Evolutionary conservation across 2,113 vertebrate genomes (phyloP).

Genomic region (Fregetta grallaria): DNA sequence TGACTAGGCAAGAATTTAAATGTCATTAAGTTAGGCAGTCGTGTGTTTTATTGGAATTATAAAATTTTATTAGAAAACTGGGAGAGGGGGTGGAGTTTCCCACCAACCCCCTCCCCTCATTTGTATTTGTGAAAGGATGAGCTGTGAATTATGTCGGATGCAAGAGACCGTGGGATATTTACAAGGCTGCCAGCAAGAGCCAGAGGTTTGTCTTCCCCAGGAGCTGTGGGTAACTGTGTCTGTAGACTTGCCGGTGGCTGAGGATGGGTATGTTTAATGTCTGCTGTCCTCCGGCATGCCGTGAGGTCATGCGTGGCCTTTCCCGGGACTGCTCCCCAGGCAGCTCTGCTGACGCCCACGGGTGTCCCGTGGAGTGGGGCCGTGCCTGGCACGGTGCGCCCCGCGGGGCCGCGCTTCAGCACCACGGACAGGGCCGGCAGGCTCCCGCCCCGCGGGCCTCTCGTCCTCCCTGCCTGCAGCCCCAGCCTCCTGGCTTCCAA

Average conservation of each 20-base stretch:
- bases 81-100: background rate
- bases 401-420: background rate
- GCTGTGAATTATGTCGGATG: accelerated
- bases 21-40: conserved; percentile 4
- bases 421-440: conserved; percentile 38
- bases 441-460: background rate
- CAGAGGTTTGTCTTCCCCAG: background rate
- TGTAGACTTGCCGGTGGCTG: background rate
- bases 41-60: conserved; percentile 54
- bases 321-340: accelerated
- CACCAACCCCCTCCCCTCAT: background rate
- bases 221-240: background rate
- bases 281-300: background rate
- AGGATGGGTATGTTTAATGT: accelerated
- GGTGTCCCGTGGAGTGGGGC: background rate
- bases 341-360: background rate
- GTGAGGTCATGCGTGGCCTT: accelerated
- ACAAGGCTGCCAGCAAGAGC: background rate
- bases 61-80: conserved; percentile 49
- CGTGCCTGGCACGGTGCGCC: accelerated
- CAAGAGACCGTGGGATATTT: background rate
- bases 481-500: too few relatives aligned
- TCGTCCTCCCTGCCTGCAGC: too few relatives aligned
- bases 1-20: conserved; percentile 54
- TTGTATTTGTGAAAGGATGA: background rate